Evolutionary conservation across 2,113 vertebrate species (phyloP), one percentile per base, ranked within the genome.

Genomic region (Dicerorhinus sumatrensis): DNA sequence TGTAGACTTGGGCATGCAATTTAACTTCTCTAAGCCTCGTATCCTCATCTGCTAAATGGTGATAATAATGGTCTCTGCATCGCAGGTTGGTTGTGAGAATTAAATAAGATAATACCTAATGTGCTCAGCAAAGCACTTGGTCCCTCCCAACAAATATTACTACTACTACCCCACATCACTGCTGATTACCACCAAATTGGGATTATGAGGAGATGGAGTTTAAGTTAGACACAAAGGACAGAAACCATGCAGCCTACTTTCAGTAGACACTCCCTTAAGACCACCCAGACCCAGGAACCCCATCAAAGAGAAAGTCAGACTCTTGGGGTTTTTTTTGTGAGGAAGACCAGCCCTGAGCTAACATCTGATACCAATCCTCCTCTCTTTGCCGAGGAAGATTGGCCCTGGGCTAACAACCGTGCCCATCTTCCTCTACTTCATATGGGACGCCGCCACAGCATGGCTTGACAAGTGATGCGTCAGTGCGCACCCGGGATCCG

Each of bases 151-250:
- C 3, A 90, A 65, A 69, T 3, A 6, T 20, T 25, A 60, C 31
- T 6, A 42, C 9, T 23, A 87, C 31, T 16, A 58, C 48, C 20
- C 2, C 58, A 86, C 48, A 87, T 12, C 62, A 60, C 5, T 31
- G 48, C 60, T 36, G 58, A 42, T 18, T n/a, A 51, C 7, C 36
- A 65, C 21, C 18, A 27, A 5, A 69, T 39, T 2, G 80, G 33
- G 42, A 51, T 31, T 72, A 88, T 25, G 11, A 77, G 31, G 18
- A 39, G 27, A 87, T 5, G 8, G 63, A 21, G 6, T 48, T 94
- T 65, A 95, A 89, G 33, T 36, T 62, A 87, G 60, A 91, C 27
- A n/a, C 23, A 21, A 86, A 91, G 25, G 29, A 91, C 27, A 93
- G 82, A 94, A 93, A 94, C 23, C 0, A 65, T 1, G n/a, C 11